Conservation (phyloP, 2,797 vertebrate species). For the Paratrypauchen microcephalus region DNA sequence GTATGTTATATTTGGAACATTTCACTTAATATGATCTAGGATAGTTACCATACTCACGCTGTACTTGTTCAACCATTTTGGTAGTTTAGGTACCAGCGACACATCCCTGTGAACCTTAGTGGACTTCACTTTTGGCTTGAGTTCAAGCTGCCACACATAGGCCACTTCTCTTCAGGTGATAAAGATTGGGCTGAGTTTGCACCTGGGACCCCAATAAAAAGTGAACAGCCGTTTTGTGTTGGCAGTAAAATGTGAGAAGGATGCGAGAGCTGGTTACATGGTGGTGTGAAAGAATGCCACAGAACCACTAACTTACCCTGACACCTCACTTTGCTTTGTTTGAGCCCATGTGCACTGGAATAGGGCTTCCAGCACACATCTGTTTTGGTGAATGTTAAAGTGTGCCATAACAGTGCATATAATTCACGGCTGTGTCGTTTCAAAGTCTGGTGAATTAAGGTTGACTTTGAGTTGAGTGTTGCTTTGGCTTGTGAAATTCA, state of each 20-base stretch:
- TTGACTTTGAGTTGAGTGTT: neutral
- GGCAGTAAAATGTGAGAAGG: constrained; percentile 63
- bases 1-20: neutral
- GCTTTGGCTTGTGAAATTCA: neutral
- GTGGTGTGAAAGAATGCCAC: constrained; percentile 60
- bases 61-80: neutral
- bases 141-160: constrained; percentile 30
- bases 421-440: constrained; percentile 34
- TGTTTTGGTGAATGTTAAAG: constrained; percentile 41
- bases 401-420: constrained; percentile 41
- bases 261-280: constrained; percentile 60
- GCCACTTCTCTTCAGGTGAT: constrained; percentile 55
- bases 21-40: neutral
- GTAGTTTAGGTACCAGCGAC: neutral
- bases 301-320: constrained; percentile 37
- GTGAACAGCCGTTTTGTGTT: constrained; percentile 62
- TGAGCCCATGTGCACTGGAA: constrained; percentile 19
- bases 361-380: constrained; percentile 44
- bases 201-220: constrained; percentile 74
- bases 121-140: constrained; percentile 34
- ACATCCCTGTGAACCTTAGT: constrained; percentile 20
- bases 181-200: constrained; percentile 60
- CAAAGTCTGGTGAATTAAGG: constrained; percentile 17
- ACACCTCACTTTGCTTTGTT: constrained; percentile 55
- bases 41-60: neutral